Base-by-base conservation (phyloP, 2,113 vertebrate genomes). In the Elaphurus davidianus region DNA sequence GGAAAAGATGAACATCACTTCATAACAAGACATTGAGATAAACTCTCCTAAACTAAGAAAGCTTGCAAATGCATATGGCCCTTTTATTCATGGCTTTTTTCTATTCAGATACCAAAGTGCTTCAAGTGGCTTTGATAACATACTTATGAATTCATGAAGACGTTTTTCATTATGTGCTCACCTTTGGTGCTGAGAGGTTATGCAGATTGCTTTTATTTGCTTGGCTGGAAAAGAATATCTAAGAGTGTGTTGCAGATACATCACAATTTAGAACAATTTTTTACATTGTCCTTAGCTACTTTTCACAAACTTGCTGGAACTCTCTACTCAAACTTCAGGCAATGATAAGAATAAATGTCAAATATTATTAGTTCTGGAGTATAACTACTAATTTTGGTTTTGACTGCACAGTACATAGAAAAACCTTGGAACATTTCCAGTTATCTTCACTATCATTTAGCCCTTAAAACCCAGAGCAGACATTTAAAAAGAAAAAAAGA, bases 391-490 rank as follows among this genome's bases (percentile, higher is more conserved):
- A 99, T 99, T 99, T 99, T 98, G 98, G 96, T 94, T 98, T 99
- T 98, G 97, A 96, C 96, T 98, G 97, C 96, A 96, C 93, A 98
- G 98, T 98, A 98, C 98, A 97, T 97, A 98, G 98, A 98, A 98
- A 98, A 98, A 98, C 98, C 97, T 98, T 99, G 99, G 99, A 99
- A 96, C 0, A 1, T 94, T 98, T 99, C 99, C 98, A 99, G 97
- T 95, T 98, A 96, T 99, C 98, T 98, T 99, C 98, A 98, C 98
- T 99, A 99, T 99, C 98, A 99, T 99, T 99, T 99, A 98, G 98
- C 99, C 91, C 98, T 99, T 99, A 99, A 99, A 99, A 98, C 98
- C 96, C 98, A 98, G 98, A 99, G 98, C 97, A 99, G 99, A 99
- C 95, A 98, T 98, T 99, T 99, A 98, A 99, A 97, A 98, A 97